Evolutionary conservation across 2,113 vertebrate genomes (phyloP).

Genomic region (Datnioides undecimradiatus): DNA sequence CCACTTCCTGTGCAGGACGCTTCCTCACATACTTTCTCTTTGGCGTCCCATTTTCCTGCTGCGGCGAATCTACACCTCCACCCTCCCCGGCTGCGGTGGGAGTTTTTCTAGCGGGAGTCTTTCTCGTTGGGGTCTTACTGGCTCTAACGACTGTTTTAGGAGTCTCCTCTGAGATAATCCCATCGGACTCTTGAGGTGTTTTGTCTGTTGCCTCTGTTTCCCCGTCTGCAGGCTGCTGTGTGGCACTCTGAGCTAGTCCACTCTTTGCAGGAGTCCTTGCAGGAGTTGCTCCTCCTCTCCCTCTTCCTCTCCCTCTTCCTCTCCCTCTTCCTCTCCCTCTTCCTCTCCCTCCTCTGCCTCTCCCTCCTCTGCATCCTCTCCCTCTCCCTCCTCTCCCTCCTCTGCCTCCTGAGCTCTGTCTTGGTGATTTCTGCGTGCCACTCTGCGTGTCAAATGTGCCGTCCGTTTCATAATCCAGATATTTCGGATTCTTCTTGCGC

Average conservation of each 20-base stretch:
- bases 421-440: background rate
- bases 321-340: too few species aligned
- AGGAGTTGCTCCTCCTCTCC: background rate
- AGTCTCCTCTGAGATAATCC: slow-evolving; percentile 1
- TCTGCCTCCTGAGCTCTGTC: background rate
- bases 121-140: slow-evolving; percentile 19
- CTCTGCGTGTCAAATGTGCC: background rate
- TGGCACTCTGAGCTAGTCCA: background rate
- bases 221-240: background rate
- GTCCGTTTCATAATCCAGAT: slow-evolving; percentile 53
- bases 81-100: background rate
- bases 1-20: slow-evolving; percentile 74
- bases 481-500: slow-evolving; percentile 70
- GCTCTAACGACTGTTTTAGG: slow-evolving; percentile 12
- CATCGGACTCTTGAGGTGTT: background rate
- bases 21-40: slow-evolving; percentile 81
- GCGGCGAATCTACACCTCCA: background rate
- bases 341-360: too few species aligned
- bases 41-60: slow-evolving; percentile 56
- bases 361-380: too few species aligned
- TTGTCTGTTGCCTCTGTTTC: background rate
- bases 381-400: too few species aligned
- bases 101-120: background rate
- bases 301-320: too few species aligned
- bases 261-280: slow-evolving; percentile 14